Evolutionary conservation across 2,888 invertebrate species (phyloP).

Genomic region (Ypsolopha scabrella): DNA sequence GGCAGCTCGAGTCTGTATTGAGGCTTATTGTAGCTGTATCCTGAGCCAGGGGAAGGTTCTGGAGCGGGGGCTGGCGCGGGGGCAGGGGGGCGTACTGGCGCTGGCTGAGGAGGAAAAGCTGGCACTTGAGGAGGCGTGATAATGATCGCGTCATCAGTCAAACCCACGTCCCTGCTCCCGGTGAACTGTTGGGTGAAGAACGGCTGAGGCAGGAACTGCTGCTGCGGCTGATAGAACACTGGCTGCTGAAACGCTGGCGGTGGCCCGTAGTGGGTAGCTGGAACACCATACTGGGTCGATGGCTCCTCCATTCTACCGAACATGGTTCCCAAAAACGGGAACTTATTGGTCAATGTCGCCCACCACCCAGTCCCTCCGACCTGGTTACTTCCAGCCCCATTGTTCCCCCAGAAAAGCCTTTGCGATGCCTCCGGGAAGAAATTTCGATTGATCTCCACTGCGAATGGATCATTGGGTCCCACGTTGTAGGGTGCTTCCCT

Average conservation of each 20-base stretch:
- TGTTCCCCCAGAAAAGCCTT: slow-evolving; percentile 36
- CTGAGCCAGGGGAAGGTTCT: slow-evolving; percentile 23
- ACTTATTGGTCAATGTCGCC: slow-evolving; percentile 55
- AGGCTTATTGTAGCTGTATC: slow-evolving; percentile 55
- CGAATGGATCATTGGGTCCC: slow-evolving; percentile 43
- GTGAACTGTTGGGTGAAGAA: slow-evolving; percentile 12
- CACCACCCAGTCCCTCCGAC: slow-evolving; percentile 57
- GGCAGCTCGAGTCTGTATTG: slow-evolving; percentile 51
- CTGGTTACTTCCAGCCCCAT: slow-evolving; percentile 45
- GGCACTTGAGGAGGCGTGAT: slow-evolving; percentile 53
- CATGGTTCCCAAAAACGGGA: slow-evolving; percentile 52
- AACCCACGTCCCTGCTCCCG: slow-evolving; percentile 41
- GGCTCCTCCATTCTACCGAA: slow-evolving; percentile 53
- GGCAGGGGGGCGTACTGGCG: slow-evolving; percentile 22
- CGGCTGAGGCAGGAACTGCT: slow-evolving; percentile 17
- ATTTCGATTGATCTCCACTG: slow-evolving; percentile 31
- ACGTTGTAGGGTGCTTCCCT: slow-evolving; percentile 45
- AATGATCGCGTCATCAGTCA: slow-evolving; percentile 59
- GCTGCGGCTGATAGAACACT: slow-evolving; percentile 17
- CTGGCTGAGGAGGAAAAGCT: background rate
- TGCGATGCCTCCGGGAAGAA: slow-evolving; percentile 45
- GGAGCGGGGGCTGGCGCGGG: slow-evolving; percentile 25
- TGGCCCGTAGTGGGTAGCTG: slow-evolving; percentile 20
- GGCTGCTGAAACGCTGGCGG: slow-evolving; percentile 18
- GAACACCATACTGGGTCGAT: slow-evolving; percentile 14